Conservation (phyloP, 2,113 vertebrate genomes). For the Epinephelus moara region DNA sequence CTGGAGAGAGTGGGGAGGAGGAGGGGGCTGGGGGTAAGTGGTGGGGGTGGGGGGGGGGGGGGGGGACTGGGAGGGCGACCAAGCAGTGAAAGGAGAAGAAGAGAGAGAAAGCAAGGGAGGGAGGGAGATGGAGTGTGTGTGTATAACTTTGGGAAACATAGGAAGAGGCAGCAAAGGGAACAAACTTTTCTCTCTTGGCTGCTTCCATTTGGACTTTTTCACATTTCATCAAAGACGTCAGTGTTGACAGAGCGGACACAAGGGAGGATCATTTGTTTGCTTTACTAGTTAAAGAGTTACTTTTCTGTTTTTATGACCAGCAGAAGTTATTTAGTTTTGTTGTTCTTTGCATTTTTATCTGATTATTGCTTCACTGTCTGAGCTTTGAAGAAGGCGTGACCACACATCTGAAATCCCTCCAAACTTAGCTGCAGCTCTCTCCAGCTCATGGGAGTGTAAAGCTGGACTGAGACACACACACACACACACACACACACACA, state of each 20-base stretch:
- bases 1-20: slow-evolving; percentile 62
- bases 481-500: slow-evolving; percentile 27
- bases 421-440: slow-evolving; percentile 34
- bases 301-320: slow-evolving; percentile 17
- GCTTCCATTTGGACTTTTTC: slow-evolving; percentile 53
- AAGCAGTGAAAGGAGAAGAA: slow-evolving; percentile 55
- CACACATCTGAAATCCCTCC: slow-evolving; percentile 32
- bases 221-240: slow-evolving; percentile 29
- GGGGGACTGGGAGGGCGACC: slow-evolving; percentile 52
- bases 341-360: slow-evolving; percentile 66
- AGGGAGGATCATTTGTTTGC: slow-evolving; percentile 17
- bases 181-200: slow-evolving; percentile 62
- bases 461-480: slow-evolving; percentile 44
- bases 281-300: slow-evolving; percentile 12
- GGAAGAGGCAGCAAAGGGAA: slow-evolving; percentile 60
- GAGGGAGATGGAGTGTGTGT: slow-evolving; percentile 35
- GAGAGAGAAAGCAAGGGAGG: slow-evolving; percentile 44
- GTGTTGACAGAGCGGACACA: slow-evolving; percentile 22
- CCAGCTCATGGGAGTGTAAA: slow-evolving; percentile 23
- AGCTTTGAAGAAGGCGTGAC: slow-evolving; percentile 50
- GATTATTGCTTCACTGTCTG: slow-evolving; percentile 41
- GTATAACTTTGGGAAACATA: slow-evolving; percentile 71
- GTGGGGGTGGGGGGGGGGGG: slow-evolving; percentile 29
- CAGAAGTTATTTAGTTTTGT: slow-evolving; percentile 19
- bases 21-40: slow-evolving; percentile 2